These are phyloP conservation scores for Zaprionus kolodkinae DNA, from an alignment of 1,140 invertebrate genomes.

Conservation along the genomic window DNA sequence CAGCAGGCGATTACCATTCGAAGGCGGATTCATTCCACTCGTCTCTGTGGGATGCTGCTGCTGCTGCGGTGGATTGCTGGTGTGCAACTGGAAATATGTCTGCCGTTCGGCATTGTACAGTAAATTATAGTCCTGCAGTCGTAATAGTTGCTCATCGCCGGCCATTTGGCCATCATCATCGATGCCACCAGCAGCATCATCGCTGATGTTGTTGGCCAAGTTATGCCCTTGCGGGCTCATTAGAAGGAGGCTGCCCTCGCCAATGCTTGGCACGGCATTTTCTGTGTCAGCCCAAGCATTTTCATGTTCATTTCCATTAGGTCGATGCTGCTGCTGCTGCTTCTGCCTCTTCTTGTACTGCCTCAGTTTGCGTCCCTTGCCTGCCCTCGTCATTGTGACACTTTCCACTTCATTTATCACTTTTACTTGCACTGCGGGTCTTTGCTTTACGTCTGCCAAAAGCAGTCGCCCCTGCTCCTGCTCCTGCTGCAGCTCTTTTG, in stretches of 20 bases:
- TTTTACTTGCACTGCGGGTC: conserved; percentile 79
- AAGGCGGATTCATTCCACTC: neutral
- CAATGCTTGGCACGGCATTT: conserved; percentile 44
- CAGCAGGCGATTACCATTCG: conserved; percentile 41
- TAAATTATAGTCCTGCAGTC: conserved; percentile 77
- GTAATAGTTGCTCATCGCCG: conserved; percentile 67
- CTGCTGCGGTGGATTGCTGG: conserved; percentile 13
- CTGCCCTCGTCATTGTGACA: conserved; percentile 54
- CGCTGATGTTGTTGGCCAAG: conserved; percentile 21
- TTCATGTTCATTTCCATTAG: conserved; percentile 39
- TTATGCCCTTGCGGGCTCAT: conserved; percentile 47
- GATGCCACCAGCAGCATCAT: neutral
- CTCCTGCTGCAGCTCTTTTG: neutral
- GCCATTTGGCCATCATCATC: conserved; percentile 27
- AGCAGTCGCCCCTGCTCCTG: neutral
- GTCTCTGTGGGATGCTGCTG: neutral
- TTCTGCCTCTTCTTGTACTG: conserved; percentile 2
- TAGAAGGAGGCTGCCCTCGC: conserved; percentile 13
- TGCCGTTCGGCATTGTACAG: conserved; percentile 79
- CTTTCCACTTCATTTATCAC: conserved; percentile 82
- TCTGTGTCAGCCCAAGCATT: conserved; percentile 58
- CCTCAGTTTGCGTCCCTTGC: conserved; percentile 22
- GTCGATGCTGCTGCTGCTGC: conserved; percentile 5
- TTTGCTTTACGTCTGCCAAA: conserved; percentile 27
- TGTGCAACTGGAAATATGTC: conserved; percentile 77